Base-by-base conservation (phyloP, 2,113 vertebrate genomes). In the Camelus bactrianus region DNA sequence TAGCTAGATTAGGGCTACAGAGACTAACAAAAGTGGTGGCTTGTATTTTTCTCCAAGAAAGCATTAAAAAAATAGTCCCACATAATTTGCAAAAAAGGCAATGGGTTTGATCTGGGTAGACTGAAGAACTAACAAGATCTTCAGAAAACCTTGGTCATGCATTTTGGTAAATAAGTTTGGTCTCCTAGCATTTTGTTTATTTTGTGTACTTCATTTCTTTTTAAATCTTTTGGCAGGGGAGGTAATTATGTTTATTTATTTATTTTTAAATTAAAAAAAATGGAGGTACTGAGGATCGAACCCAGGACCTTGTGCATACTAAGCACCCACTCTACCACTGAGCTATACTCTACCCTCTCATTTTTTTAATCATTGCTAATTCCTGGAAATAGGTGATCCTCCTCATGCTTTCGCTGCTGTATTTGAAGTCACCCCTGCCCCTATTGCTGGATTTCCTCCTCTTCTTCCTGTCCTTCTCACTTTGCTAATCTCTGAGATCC, bases 1-100 rank as follows among this genome's bases (percentile, higher is more conserved):
- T 92, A 56, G 38, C 67, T 95, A 92, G 12, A 81, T 48, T 56
- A 87, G 54, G 82, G 48, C 24, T 65, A 58, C 7, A 82, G 65
- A 88, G 76, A 75, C 58, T 58, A 95, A 73, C 3, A 67, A n/a
- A 83, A 83, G 20, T 50, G 32, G 32, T 82, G 60, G 54, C 38
- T 83, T 86, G 73, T 38, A 81, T 92, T 88, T 73, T 95, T 82
- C 58, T 81, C 48, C 6, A 48, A 56, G 73, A 80, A 86, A 60
- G 64, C 64, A 52, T 77, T 48, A 54, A 73, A 76, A 82, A 56
- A 83, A 75, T 2, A 58, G 17, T 89, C 28, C 52, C 69, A 89
- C 4, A 16, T 76, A 48, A 83, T 77, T 95, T 79, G 54, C 54
- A 19, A 69, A 87, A 76, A 62, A 30, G 28, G 17, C 75, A 89